Conservation (phyloP, 2,797 vertebrate species). For the Sebastes elongatus region DNA sequence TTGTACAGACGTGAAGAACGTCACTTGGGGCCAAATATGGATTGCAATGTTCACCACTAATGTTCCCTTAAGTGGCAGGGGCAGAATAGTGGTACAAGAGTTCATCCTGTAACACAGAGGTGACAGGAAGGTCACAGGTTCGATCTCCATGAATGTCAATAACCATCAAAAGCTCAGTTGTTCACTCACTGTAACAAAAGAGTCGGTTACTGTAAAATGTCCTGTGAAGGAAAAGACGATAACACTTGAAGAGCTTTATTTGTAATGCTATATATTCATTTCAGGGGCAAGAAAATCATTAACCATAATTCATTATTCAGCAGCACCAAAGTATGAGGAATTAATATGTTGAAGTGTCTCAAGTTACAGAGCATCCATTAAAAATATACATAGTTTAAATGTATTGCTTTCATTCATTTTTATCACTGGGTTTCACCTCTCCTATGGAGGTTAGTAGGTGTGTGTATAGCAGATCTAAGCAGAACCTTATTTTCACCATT, state of each 20-base stretch:
- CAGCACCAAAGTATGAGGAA: conserved; percentile 11
- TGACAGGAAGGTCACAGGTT: conserved; percentile 57
- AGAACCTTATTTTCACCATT: neutral
- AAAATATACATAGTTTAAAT: neutral
- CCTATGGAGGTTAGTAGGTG: neutral
- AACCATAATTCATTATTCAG: conserved; percentile 35
- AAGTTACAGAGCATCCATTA: conserved; percentile 13
- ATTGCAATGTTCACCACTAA: conserved; percentile 14
- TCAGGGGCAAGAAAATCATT: conserved; percentile 44
- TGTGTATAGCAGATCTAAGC: neutral
- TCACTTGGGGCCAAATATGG: neutral
- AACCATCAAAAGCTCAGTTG: conserved; percentile 34
- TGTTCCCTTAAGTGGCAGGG: conserved; percentile 30
- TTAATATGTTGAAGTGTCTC: conserved; percentile 25
- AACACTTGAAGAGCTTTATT: neutral
- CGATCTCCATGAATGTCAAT: conserved; percentile 50
- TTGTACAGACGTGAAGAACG: neutral
- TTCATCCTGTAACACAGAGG: conserved; percentile 40
- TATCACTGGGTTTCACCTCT: neutral
- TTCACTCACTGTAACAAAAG: conserved; percentile 6
- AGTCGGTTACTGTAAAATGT: conserved; percentile 38
- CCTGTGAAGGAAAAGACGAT: neutral
- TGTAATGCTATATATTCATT: conserved; percentile 38
- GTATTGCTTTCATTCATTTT: neutral
- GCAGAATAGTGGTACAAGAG: conserved; percentile 18